Percentiles rank a stretch among this genome's conserved stretches.
These are phyloP conservation scores for Eudasyphora cyanicolor DNA, from an alignment of 2,888 invertebrate species.

Conservation along the genomic window DNA sequence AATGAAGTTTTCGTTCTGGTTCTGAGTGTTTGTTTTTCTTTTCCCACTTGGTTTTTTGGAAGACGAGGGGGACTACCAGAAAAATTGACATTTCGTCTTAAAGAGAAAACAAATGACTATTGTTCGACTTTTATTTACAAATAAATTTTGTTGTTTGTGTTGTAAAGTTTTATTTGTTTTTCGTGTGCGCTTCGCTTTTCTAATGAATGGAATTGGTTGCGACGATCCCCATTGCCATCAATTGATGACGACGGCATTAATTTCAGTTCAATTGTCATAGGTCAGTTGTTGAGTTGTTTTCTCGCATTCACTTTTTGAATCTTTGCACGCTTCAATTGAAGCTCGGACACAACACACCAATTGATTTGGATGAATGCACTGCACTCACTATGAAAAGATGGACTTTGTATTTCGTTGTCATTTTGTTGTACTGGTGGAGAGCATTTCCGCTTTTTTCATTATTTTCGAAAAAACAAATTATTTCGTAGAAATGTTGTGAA, in stretches of 20 bases:
- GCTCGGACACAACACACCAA: not conserved
- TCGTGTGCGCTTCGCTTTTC: not conserved
- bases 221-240: not conserved
- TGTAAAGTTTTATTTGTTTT: not conserved
- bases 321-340: conserved; percentile 12
- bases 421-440: too few relatives aligned
- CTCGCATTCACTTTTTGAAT: not conserved
- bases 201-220: not conserved
- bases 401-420: too few relatives aligned
- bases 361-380: conserved; percentile 34
- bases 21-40: not conserved
- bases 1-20: not conserved
- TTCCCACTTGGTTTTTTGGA: not conserved
- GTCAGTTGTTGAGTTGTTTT: conserved; percentile 41
- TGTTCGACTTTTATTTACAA: not conserved
- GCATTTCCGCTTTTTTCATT: too few relatives aligned
- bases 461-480: too few relatives aligned
- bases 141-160: not conserved
- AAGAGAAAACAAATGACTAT: conserved; percentile 40
- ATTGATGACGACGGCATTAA: conserved; percentile 39
- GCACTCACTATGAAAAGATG: not conserved
- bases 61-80: conserved; percentile 3
- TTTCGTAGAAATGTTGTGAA: too few relatives aligned
- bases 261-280: conserved; percentile 60
- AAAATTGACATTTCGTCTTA: conserved; percentile 51